A percentile compares a stretch with the other conserved stretches of the same genome.
These are phyloP conservation scores for Sarotherodon lohbergeri DNA, from an alignment of 2,113 vertebrate species.

Conservation along the genomic window DNA sequence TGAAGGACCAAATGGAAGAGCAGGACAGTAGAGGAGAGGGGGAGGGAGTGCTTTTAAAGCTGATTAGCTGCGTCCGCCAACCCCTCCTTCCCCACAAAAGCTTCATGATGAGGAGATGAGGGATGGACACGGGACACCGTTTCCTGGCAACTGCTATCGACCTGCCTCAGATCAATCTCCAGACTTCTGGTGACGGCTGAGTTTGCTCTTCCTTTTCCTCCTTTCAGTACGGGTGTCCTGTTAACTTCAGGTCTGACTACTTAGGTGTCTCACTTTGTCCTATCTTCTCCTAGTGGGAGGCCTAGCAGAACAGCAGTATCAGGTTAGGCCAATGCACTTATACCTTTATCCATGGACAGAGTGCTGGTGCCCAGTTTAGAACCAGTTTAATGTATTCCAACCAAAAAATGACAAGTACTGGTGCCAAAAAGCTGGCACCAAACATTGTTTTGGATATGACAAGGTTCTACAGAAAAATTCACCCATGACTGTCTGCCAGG, in stretches of 20 bases:
- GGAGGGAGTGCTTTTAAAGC: slow-evolving; percentile 68
- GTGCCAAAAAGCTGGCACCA: background rate
- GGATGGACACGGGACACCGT: slow-evolving; percentile 45
- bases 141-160: slow-evolving; percentile 63
- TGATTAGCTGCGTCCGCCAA: slow-evolving; percentile 67
- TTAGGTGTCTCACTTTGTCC: background rate
- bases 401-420: background rate
- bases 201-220: background rate
- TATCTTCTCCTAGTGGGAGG: background rate
- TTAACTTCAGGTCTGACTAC: background rate
- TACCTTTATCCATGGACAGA: background rate
- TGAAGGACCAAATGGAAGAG: background rate
- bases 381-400: background rate
- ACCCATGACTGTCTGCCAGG: background rate
- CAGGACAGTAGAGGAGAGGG: background rate
- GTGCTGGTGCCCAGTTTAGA: background rate
- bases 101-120: slow-evolving; percentile 20
- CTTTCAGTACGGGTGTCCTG: slow-evolving; percentile 20
- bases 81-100: background rate
- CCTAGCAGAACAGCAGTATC: background rate
- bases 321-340: background rate
- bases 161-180: slow-evolving; percentile 52
- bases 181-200: slow-evolving; percentile 6
- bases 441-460: background rate
- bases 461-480: background rate